Evolutionary conservation across 2,888 invertebrate species (phyloP), one percentile per base, ranked within the genome.

Genomic region (Nymphalis c-album): DNA sequence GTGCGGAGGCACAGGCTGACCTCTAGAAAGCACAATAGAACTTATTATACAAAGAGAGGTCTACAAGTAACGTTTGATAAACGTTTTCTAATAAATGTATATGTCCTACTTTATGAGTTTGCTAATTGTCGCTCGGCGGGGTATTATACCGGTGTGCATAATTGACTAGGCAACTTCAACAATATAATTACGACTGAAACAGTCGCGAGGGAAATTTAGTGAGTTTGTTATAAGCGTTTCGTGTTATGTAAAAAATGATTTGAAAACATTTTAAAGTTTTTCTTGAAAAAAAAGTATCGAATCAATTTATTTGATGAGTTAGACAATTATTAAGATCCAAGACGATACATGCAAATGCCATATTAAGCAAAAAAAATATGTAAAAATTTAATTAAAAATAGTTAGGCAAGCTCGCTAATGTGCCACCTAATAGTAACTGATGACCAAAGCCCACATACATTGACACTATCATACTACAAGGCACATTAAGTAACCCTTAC

Each of bases 11-110:
- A 22, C 51, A 22, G 51, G 73, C 76, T 82, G 83, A 83, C 83
- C 83, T 76, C 77, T 74, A 67, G 71, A 73, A 73, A 69, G 77
- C 78, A 83, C 81, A 82, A 84, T 80, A 79, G 80, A 73, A 78
- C 78, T 75, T 77, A 76, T 77, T 79, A 78, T 82, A 76, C 76
- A 77, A 72, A 67, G 69, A 71, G 70, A 71, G 71, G 75, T 66
- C 60, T 72, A 72, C 74, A 70, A 70, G 64, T 60, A 70, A 64
- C 58, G 60, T 60, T 63, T 68, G 68, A 69, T 73, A 72, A 72
- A 72, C 64, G 73, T 68, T 67, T 64, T 61, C 69, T 64, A 58
- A 67, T 71, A 71, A 64, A 64, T 64, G 55, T 63, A 55, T 67
- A 48, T 64, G 64, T 68, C 63, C 59, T 63, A 67, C 62, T 69